phyloP scores from a whole-genome alignment of 2,888 invertebrate genomes.

The Aphodius granarius region DNA sequence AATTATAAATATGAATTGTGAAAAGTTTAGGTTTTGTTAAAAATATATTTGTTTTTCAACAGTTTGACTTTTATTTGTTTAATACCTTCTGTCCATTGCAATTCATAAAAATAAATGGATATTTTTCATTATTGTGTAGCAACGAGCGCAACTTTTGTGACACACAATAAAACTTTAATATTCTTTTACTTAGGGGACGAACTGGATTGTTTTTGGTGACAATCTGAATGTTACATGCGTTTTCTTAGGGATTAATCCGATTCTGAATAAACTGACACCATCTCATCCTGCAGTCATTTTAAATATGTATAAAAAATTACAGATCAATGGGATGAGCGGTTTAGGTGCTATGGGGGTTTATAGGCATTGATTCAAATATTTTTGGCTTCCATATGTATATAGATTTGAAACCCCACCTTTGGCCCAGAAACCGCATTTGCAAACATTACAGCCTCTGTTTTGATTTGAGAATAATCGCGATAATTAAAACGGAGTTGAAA shows the following conservation, averaged over 20 bases:
- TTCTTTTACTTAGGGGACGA: too few species aligned
- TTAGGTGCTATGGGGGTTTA: too few species aligned
- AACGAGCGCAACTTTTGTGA: background rate
- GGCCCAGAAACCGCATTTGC: background rate
- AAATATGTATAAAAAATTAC: too few species aligned
- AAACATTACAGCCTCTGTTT: background rate
- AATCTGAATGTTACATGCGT: too few species aligned
- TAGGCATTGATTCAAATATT: too few species aligned
- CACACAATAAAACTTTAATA: background rate
- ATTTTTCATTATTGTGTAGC: background rate
- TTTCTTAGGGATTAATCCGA: too few species aligned
- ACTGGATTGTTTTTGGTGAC: too few species aligned
- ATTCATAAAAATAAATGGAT: background rate
- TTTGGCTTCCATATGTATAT: too few species aligned
- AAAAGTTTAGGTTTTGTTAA: background rate
- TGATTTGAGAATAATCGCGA: background rate
- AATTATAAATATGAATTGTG: background rate
- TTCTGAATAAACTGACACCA: too few species aligned
- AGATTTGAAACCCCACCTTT: background rate
- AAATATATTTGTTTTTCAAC: background rate
- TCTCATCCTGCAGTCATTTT: too few species aligned
- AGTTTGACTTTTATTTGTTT: background rate
- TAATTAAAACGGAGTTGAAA: background rate
- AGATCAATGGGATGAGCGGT: too few species aligned
- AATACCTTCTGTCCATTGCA: too few species aligned